Percentiles rank a stretch among this genome's conserved stretches.
Evolutionary conservation across 1,140 invertebrate genomes (phyloP).

Genomic region (Glossosoma conforme): DNA sequence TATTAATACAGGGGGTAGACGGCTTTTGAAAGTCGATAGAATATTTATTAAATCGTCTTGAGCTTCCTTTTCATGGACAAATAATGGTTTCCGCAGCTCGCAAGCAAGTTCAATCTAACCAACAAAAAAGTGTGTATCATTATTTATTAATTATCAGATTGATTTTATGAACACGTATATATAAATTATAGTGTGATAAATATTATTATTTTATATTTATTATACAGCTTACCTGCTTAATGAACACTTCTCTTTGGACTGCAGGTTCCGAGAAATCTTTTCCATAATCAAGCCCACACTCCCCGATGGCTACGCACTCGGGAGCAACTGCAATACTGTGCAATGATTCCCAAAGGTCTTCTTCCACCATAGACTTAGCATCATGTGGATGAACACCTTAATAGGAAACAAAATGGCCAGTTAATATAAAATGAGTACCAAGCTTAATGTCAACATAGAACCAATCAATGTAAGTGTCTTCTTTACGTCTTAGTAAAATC

Average conservation of each 20-base stretch:
- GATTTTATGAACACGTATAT: background rate
- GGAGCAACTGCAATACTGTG: conserved; percentile 68
- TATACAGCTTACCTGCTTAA: conserved; percentile 66
- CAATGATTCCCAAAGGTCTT: conserved; percentile 65
- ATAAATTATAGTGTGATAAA: background rate
- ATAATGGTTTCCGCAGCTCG: conserved; percentile 80
- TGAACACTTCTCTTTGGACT: conserved; percentile 81
- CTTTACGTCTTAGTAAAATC: too few relatives aligned
- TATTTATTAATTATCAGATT: background rate
- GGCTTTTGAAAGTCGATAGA: conserved; percentile 49
- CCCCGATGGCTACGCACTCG: conserved; percentile 90
- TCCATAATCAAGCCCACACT: conserved; percentile 92
- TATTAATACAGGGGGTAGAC: conserved; percentile 76
- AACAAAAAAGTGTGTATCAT: background rate
- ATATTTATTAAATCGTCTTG: conserved; percentile 68
- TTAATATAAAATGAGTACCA: conserved; percentile 3
- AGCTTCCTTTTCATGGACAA: conserved; percentile 88
- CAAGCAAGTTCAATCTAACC: conserved; percentile 78
- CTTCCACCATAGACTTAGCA: conserved; percentile 87
- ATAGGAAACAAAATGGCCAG: conserved; percentile 9
- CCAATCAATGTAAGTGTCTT: too few relatives aligned
- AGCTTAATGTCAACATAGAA: background rate
- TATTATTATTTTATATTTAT: background rate
- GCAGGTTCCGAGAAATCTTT: conserved; percentile 88
- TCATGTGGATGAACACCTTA: conserved; percentile 91